A percentile compares a stretch with the other conserved stretches of the same genome.
These are phyloP conservation scores for Tetramorium simillimum DNA, from an alignment of 1,140 invertebrate species.

Conservation along the genomic window DNA sequence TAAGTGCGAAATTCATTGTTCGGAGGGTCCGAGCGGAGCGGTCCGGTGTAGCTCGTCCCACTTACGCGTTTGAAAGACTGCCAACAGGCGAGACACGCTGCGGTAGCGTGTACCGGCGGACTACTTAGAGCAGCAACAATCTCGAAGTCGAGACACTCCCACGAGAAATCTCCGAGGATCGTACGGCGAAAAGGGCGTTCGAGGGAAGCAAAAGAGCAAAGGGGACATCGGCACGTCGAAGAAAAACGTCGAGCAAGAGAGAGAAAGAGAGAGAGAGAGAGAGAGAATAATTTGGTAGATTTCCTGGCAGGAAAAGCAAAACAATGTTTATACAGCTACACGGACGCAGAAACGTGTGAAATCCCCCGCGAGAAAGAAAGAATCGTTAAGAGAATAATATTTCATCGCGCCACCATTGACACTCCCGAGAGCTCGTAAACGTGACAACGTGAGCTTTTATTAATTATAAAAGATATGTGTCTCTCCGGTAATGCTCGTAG, in stretches of 20 bases:
- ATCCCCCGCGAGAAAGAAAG: background rate
- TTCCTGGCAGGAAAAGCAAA: background rate
- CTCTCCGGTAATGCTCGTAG: background rate
- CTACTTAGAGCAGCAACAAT: slow-evolving; percentile 78
- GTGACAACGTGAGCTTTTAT: background rate
- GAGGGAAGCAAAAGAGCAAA: slow-evolving; percentile 51
- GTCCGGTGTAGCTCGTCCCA: slow-evolving; percentile 36
- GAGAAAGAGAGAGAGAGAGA: background rate
- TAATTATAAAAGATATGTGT: slow-evolving; percentile 1
- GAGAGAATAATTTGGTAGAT: slow-evolving; percentile 28
- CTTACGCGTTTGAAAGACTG: slow-evolving; percentile 77
- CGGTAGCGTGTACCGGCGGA: slow-evolving; percentile 69
- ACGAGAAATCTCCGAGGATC: slow-evolving; percentile 71
- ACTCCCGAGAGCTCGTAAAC: background rate
- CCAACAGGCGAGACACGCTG: slow-evolving; percentile 75
- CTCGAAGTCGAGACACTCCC: slow-evolving; percentile 72
- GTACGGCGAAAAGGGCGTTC: slow-evolving; percentile 61
- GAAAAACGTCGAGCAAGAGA: background rate
- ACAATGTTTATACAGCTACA: background rate
- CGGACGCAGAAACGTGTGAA: slow-evolving; percentile 10
- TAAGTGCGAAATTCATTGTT: slow-evolving; percentile 83
- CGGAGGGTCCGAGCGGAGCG: slow-evolving; percentile 54
- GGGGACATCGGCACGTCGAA: slow-evolving; percentile 31
- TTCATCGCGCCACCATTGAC: background rate
- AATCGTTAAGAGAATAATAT: slow-evolving; percentile 34